Evolutionary conservation across 2,113 vertebrate species (phyloP).

Genomic region (Malurus melanocephalus): DNA sequence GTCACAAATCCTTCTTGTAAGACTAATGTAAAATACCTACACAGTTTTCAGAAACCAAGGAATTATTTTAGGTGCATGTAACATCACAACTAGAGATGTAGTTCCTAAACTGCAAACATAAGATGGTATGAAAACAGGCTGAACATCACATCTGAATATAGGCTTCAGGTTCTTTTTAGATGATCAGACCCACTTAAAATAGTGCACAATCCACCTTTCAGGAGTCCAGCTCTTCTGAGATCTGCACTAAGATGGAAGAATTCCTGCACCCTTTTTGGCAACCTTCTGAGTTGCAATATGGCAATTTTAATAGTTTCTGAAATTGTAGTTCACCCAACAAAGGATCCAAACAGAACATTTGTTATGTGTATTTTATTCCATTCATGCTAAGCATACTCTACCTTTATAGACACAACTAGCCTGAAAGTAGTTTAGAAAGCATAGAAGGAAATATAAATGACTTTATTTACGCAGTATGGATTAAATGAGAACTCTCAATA

Average conservation of each 20-base stretch:
- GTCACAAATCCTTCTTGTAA: neutral
- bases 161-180: neutral
- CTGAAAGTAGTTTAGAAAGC: neutral
- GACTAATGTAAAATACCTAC: neutral
- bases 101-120: neutral
- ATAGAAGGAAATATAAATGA: neutral
- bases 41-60: neutral
- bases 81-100: neutral
- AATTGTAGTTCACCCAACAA: neutral
- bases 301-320: neutral
- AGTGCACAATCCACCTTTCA: neutral
- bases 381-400: neutral
- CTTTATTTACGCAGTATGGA: neutral
- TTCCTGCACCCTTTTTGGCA: neutral
- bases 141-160: neutral
- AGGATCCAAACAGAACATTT: neutral
- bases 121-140: neutral
- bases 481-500: neutral
- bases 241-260: accelerated
- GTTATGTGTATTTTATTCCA: neutral
- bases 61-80: neutral
- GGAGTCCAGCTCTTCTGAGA: neutral
- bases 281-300: neutral
- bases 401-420: neutral
- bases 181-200: neutral